A percentile compares a stretch with the other conserved stretches of the same genome.
Conservation (phyloP, 1,140 invertebrate genomes). For the Cherax destructor region DNA sequence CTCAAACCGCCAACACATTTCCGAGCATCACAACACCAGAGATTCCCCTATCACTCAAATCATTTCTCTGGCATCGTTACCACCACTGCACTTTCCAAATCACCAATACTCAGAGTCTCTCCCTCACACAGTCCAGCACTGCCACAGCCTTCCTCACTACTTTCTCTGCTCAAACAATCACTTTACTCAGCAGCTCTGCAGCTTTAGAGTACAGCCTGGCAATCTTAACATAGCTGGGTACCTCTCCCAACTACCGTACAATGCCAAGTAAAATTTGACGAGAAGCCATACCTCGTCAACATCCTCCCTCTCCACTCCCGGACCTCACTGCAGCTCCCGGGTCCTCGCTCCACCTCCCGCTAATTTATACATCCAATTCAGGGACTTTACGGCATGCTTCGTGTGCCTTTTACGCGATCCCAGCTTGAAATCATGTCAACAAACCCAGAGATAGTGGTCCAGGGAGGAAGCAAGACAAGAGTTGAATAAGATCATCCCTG, state of each 20-base stretch:
- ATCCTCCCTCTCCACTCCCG: neutral
- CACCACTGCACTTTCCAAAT: too few relatives aligned
- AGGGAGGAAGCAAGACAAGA: neutral
- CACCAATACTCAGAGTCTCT: too few relatives aligned
- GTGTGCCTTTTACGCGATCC: conserved; percentile 4
- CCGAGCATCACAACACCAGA: too few relatives aligned
- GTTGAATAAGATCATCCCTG: too few relatives aligned
- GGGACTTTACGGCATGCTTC: conserved; percentile 13
- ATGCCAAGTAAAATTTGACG: conserved; percentile 2
- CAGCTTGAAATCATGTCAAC: conserved; percentile 10
- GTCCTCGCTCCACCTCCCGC: neutral
- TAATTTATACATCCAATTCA: conserved; percentile 20
- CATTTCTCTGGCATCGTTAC: too few relatives aligned
- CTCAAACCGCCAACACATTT: too few relatives aligned
- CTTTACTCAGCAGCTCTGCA: too few relatives aligned
- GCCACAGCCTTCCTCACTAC: too few relatives aligned
- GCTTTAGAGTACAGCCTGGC: neutral
- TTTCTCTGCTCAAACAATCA: too few relatives aligned
- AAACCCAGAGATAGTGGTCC: neutral
- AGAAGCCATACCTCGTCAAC: neutral
- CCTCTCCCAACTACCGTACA: neutral
- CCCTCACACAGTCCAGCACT: too few relatives aligned
- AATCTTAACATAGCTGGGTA: neutral
- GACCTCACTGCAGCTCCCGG: neutral
- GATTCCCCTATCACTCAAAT: too few relatives aligned